Conservation (phyloP, 2,888 invertebrate genomes). For the Hirtodrosophila histrioides region DNA sequence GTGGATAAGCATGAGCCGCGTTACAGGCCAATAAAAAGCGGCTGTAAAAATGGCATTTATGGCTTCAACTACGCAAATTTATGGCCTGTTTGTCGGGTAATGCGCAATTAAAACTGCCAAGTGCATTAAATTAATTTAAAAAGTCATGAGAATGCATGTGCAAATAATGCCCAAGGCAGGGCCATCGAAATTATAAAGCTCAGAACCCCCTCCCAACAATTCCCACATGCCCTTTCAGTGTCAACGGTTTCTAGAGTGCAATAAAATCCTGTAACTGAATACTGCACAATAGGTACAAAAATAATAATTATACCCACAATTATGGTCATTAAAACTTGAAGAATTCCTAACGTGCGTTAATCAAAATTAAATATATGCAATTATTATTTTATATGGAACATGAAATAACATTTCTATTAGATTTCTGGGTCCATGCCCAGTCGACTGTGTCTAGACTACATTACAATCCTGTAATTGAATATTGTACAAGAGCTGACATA, state of each 20-base stretch:
- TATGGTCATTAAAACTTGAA: slow-evolving; percentile 10
- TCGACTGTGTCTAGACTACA: too few species aligned
- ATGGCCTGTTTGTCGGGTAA: slow-evolving; percentile 63
- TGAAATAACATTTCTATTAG: too few species aligned
- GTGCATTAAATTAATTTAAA: slow-evolving; percentile 73
- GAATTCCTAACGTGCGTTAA: slow-evolving; percentile 1
- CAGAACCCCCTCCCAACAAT: too few species aligned
- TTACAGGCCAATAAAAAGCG: slow-evolving; percentile 63
- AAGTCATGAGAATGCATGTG: slow-evolving; percentile 46
- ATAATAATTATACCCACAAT: slow-evolving; percentile 8
- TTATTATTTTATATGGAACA: too few species aligned
- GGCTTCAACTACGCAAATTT: slow-evolving; percentile 66
- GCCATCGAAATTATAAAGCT: slow-evolving; percentile 1
- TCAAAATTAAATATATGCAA: not conserved
- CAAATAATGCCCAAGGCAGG: slow-evolving; percentile 17
- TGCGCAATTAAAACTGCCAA: slow-evolving; percentile 73
- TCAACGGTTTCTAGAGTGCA: slow-evolving; percentile 10
- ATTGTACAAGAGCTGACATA: too few species aligned
- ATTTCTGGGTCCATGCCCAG: too few species aligned
- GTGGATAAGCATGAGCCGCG: slow-evolving; percentile 42
- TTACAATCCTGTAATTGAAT: too few species aligned
- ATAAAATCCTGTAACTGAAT: slow-evolving; percentile 17
- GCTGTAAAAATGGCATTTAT: slow-evolving; percentile 70
- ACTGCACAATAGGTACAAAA: not conserved
- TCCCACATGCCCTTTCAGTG: not conserved